Percentiles rank a stretch among this genome's conserved stretches.
Evolutionary conservation across 1,140 invertebrate species (phyloP).

Genomic region (Dufourea novaeangliae): DNA sequence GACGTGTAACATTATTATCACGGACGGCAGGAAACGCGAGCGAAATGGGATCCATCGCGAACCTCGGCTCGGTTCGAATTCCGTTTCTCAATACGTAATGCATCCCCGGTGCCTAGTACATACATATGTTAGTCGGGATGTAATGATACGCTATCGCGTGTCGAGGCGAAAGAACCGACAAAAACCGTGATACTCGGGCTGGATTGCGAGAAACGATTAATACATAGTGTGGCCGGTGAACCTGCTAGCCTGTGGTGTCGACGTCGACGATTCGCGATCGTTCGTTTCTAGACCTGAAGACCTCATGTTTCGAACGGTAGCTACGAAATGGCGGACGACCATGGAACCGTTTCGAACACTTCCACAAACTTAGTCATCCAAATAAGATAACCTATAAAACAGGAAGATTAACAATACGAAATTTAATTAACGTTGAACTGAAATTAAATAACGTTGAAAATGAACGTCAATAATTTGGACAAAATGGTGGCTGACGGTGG

Average conservation of each 20-base stretch:
- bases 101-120: slow-evolving; percentile 38
- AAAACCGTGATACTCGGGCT: slow-evolving; percentile 36
- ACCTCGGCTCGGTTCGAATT: slow-evolving; percentile 48
- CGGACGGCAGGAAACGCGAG: slow-evolving; percentile 46
- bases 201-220: slow-evolving; percentile 29
- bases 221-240: slow-evolving; percentile 12
- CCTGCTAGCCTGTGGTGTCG: slow-evolving; percentile 3
- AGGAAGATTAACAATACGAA: no score
- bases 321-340: no score
- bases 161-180: slow-evolving; percentile 53
- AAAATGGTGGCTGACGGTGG: no score
- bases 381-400: no score
- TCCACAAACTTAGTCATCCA: no score
- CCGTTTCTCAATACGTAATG: slow-evolving; percentile 55
- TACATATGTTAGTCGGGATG: slow-evolving; percentile 37
- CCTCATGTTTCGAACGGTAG: no score
- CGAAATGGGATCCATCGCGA: slow-evolving; percentile 50
- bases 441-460: no score
- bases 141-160: slow-evolving; percentile 55
- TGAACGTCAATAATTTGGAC: no score
- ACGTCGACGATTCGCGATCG: background rate
- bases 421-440: no score
- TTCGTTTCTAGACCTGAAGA: no score
- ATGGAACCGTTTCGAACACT: no score
- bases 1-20: slow-evolving; percentile 40